phyloP scores from a whole-genome alignment of 2,113 vertebrate species.

The Equus quagga region DNA sequence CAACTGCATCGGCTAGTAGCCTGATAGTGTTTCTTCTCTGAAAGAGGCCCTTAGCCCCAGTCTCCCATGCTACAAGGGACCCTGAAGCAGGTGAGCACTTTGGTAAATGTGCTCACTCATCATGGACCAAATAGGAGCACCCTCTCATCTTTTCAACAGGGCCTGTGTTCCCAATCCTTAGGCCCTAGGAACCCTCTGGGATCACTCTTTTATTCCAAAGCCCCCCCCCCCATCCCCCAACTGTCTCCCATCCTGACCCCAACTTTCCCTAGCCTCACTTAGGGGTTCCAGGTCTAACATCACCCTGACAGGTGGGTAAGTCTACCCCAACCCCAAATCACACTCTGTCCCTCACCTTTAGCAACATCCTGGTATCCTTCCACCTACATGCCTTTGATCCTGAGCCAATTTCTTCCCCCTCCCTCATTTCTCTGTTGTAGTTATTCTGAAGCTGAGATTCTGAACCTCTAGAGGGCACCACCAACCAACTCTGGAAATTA shows the following conservation, averaged over 20 bases:
- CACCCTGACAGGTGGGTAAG: background rate
- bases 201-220: slow-evolving; percentile 36
- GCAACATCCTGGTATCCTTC: slow-evolving; percentile 61
- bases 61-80: background rate
- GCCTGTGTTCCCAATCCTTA: background rate
- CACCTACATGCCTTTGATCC: background rate
- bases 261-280: background rate
- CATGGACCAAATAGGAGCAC: background rate
- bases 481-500: background rate
- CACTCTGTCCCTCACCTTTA: slow-evolving; percentile 57
- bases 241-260: background rate
- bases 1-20: background rate
- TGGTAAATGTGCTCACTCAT: background rate
- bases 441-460: background rate
- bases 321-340: background rate
- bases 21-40: background rate
- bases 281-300: background rate
- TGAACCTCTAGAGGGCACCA: slow-evolving; percentile 52
- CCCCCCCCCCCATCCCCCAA: background rate
- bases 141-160: background rate
- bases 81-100: background rate
- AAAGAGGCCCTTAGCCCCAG: background rate
- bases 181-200: background rate
- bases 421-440: background rate
- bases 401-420: background rate